A percentile compares a stretch with the other conserved stretches of the same genome.
Conservation (phyloP, 2,113 vertebrate genomes). For the Cisticola juncidis region DNA sequence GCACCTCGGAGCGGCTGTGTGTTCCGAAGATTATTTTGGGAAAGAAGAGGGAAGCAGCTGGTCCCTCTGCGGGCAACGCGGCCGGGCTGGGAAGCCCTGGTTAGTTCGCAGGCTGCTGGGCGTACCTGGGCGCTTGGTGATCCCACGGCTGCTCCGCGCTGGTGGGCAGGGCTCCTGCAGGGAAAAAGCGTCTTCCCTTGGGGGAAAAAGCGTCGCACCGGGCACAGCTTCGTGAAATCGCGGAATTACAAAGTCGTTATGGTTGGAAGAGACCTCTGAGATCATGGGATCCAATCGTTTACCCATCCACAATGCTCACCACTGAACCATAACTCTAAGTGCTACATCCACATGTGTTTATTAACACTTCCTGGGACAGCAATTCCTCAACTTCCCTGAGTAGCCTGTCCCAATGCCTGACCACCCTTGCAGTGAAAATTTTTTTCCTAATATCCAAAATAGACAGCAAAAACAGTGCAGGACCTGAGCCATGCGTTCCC, state of each 20-base stretch:
- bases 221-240: neutral
- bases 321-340: neutral
- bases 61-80: neutral
- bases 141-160: neutral
- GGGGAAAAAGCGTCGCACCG: rapidly evolving
- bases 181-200: rapidly evolving
- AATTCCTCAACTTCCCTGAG: neutral
- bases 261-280: neutral
- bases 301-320: neutral
- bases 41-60: neutral
- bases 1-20: neutral
- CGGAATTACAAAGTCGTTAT: no score
- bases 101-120: no score
- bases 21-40: neutral
- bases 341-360: neutral
- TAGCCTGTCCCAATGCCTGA: neutral
- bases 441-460: neutral
- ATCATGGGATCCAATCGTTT: neutral
- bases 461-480: neutral
- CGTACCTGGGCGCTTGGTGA: rapidly evolving
- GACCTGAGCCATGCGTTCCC: neutral
- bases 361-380: neutral
- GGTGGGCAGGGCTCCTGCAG: no score
- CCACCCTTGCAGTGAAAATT: neutral
- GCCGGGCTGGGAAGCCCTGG: neutral